Evolutionary conservation across 2,888 invertebrate genomes (phyloP).

Genomic region (Neoaliturus tenellus): DNA sequence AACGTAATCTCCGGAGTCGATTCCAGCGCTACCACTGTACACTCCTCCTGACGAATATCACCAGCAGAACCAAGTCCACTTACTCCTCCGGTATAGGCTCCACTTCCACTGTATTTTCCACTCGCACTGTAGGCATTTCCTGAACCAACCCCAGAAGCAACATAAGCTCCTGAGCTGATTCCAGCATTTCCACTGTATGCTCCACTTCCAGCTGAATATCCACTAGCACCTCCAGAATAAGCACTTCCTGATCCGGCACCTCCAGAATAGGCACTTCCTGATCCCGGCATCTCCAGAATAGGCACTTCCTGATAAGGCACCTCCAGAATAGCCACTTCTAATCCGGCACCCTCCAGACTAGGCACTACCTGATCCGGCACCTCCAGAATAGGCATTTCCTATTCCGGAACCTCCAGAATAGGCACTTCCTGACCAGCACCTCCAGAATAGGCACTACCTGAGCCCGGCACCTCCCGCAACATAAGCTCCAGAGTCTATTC

Average conservation of each 20-base stretch:
- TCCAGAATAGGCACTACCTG: conserved; percentile 9
- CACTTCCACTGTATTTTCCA: conserved; percentile 23
- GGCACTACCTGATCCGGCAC: conserved; percentile 38
- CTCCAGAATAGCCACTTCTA: neutral
- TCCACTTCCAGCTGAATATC: conserved; percentile 35
- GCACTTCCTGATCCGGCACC: conserved; percentile 50
- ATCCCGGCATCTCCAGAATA: conserved; percentile 24
- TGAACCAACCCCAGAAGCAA: conserved; percentile 16
- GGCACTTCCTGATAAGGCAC: neutral
- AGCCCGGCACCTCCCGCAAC: neutral
- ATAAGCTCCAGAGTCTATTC: neutral
- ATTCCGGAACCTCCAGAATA: neutral
- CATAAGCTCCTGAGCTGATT: neutral
- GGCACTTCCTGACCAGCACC: neutral
- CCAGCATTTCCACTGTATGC: conserved; percentile 30
- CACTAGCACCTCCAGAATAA: conserved; percentile 40
- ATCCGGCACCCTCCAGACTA: conserved; percentile 16
- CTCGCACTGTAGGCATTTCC: neutral
- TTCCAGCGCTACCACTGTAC: conserved; percentile 15
- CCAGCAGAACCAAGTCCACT: too few relatives aligned
- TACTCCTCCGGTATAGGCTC: neutral
- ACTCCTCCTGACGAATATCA: neutral
- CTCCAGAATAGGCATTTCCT: conserved; percentile 28
- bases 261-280: conserved; percentile 44
- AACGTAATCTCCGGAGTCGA: neutral